Evolutionary conservation across 2,888 invertebrate genomes (phyloP).

Genomic region (Conomelus anceps): DNA sequence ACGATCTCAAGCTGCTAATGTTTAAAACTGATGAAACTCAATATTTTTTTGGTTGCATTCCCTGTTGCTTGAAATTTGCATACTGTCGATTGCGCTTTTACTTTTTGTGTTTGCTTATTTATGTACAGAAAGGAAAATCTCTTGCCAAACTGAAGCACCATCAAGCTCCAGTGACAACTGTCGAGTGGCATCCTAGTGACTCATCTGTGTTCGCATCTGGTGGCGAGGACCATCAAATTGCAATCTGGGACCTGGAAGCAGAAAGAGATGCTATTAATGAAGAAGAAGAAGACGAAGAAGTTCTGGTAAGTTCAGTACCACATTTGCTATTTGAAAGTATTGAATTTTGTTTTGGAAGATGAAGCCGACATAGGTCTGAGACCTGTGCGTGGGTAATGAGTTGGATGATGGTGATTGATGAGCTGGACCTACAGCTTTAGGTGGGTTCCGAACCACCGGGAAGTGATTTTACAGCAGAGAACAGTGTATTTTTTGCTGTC

Average conservation of each 20-base stretch:
- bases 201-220: conserved; percentile 88
- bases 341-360: not conserved
- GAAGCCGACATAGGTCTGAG: too few relatives aligned
- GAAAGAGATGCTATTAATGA: conserved; percentile 62
- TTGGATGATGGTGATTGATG: too few relatives aligned
- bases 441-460: too few relatives aligned
- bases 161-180: conserved; percentile 83
- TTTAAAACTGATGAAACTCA: too few relatives aligned
- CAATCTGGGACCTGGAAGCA: conserved; percentile 92
- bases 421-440: too few relatives aligned
- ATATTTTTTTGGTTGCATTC: too few relatives aligned
- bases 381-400: too few relatives aligned
- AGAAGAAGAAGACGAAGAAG: conserved; percentile 43
- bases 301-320: conserved; percentile 40
- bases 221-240: conserved; percentile 92
- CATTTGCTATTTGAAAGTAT: not conserved
- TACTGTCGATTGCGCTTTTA: too few relatives aligned
- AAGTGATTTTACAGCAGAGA: too few relatives aligned
- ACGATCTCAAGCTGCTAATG: too few relatives aligned
- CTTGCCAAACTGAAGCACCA: conserved; percentile 95
- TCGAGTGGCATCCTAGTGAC: conserved; percentile 95
- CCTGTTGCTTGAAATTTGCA: too few relatives aligned
- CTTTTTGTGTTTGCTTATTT: not conserved
- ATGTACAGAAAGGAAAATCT: conserved; percentile 52
- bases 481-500: too few relatives aligned